Percentiles rank a stretch among this genome's conserved stretches.
These are phyloP conservation scores for Diarsia brunnea DNA, from an alignment of 2,888 invertebrate species.

Conservation along the genomic window DNA sequence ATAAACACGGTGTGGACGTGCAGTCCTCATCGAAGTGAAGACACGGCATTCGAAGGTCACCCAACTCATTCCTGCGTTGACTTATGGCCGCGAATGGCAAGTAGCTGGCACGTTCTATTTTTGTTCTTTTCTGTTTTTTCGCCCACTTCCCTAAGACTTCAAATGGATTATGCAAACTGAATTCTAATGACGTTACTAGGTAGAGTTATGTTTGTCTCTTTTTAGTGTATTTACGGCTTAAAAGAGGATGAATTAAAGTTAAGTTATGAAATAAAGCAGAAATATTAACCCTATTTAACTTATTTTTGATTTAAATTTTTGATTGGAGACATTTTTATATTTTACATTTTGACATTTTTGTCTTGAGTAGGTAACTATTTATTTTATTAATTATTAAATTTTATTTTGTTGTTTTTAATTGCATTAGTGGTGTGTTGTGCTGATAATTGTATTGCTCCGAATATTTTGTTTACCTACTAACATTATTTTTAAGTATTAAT, in stretches of 20 bases:
- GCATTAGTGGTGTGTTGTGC: too few relatives aligned
- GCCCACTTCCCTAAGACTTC: slow-evolving; percentile 31
- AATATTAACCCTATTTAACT: too few relatives aligned
- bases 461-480: too few relatives aligned
- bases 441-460: too few relatives aligned
- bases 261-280: not conserved
- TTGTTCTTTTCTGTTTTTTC: slow-evolving; percentile 28
- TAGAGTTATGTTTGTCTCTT: slow-evolving; percentile 10
- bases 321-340: too few relatives aligned
- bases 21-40: slow-evolving; percentile 16
- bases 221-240: not conserved
- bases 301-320: too few relatives aligned
- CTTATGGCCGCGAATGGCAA: slow-evolving; percentile 50
- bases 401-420: too few relatives aligned
- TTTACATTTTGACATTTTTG: too few relatives aligned
- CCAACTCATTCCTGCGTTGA: slow-evolving; percentile 44
- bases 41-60: slow-evolving; percentile 37
- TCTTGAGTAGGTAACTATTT: too few relatives aligned
- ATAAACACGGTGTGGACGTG: slow-evolving; percentile 7
- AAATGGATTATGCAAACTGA: slow-evolving; percentile 60
- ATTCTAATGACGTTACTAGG: slow-evolving; percentile 37
- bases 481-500: too few relatives aligned
- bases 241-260: not conserved
- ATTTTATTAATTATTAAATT: too few relatives aligned
- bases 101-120: slow-evolving; percentile 51